Conservation (phyloP, 35 echinoderm and acorn worm genomes). For the Anneissia japonica region DNA sequence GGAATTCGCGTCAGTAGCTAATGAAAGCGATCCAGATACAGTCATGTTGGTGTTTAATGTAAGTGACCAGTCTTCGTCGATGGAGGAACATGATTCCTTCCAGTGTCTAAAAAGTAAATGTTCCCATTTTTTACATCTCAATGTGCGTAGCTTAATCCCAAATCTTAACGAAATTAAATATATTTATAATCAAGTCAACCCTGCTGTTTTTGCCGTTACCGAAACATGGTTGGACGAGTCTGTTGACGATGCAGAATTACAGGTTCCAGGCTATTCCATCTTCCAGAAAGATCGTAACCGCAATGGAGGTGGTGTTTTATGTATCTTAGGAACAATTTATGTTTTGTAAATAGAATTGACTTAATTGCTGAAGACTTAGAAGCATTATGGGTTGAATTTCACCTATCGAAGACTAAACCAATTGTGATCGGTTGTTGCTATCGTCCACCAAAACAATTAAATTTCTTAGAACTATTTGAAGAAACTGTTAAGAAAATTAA, state of each 20-base stretch:
- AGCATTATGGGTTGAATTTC: conserved; percentile 5
- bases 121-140: neutral
- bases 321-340: neutral
- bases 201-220: neutral
- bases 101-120: neutral
- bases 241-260: neutral
- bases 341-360: neutral
- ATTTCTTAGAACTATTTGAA: neutral
- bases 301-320: neutral
- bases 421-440: neutral
- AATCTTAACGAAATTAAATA: neutral
- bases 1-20: too few species aligned
- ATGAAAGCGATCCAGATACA: too few species aligned
- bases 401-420: neutral
- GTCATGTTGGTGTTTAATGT: too few species aligned
- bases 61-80: too few species aligned
- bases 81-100: neutral
- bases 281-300: too few species aligned
- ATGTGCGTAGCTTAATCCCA: neutral
- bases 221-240: neutral
- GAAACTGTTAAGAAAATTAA: neutral
- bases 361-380: neutral
- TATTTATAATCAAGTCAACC: neutral
- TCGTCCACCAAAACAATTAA: conserved; percentile 5
- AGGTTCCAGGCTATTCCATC: neutral